Evolutionary conservation across 2,888 invertebrate species (phyloP).

Genomic region (Phaonia tiefii): DNA sequence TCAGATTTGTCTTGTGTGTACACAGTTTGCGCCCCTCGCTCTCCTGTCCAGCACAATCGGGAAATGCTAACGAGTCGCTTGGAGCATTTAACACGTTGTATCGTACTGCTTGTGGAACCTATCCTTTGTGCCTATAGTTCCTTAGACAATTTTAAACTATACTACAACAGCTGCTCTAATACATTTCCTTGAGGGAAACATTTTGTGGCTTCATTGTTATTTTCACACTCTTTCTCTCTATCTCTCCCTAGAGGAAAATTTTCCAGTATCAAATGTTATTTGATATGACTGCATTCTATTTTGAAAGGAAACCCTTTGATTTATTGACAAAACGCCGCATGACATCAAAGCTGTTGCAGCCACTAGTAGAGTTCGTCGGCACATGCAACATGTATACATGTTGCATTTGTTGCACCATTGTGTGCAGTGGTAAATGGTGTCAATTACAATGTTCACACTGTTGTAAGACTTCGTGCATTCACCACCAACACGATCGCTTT

Average conservation of each 20-base stretch:
- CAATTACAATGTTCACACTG: slow-evolving; percentile 41
- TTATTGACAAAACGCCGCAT: slow-evolving; percentile 37
- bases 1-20: no score
- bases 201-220: neutral
- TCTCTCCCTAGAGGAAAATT: slow-evolving; percentile 7
- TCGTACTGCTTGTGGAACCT: no score
- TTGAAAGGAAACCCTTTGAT: slow-evolving; percentile 25
- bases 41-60: no score
- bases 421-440: slow-evolving; percentile 18
- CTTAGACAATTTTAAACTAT: no score
- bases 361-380: neutral
- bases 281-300: slow-evolving; percentile 5
- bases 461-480: slow-evolving; percentile 66
- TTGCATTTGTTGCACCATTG: neutral
- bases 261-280: neutral
- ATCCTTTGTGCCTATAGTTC: no score
- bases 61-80: no score
- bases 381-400: neutral
- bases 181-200: no score
- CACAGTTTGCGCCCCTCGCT: no score
- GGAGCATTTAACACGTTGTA: no score
- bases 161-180: no score
- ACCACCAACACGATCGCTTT: neutral
- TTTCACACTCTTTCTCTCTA: neutral
- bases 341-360: slow-evolving; percentile 21